Conservation (phyloP, 2,888 invertebrate species). For the Xylota segnis region DNA sequence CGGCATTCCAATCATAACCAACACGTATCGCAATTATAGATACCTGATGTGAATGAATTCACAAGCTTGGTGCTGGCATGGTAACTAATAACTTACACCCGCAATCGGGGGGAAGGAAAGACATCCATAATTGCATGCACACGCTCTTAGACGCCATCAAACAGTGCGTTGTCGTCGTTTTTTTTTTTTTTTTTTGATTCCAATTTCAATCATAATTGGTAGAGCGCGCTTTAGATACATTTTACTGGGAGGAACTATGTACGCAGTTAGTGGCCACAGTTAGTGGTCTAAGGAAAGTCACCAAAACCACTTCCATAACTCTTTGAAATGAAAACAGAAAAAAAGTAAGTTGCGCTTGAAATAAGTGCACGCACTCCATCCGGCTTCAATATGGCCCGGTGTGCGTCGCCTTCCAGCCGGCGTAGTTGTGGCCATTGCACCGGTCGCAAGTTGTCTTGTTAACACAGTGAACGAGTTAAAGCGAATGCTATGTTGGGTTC, state of each 20-base stretch:
- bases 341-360: slow-evolving; percentile 32
- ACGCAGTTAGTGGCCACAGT: background rate
- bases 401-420: background rate
- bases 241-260: background rate
- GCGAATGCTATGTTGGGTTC: slow-evolving; percentile 34
- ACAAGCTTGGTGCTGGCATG: slow-evolving; percentile 11
- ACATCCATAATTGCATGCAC: slow-evolving; percentile 45
- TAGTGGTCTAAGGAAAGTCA: slow-evolving; percentile 38
- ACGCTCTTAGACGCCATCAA: slow-evolving; percentile 7
- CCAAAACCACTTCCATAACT: slow-evolving; percentile 25
- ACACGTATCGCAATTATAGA: slow-evolving; percentile 71
- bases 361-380: slow-evolving; percentile 68
- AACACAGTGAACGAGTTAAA: slow-evolving; percentile 71
- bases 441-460: slow-evolving; percentile 63
- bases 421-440: background rate
- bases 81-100: slow-evolving; percentile 53
- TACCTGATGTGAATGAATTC: slow-evolving; percentile 70
- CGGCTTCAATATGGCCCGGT: slow-evolving; percentile 32
- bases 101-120: slow-evolving; percentile 30
- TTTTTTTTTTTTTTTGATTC: background rate
- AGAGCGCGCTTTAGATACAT: background rate
- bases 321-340: background rate
- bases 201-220: background rate
- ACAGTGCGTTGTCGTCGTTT: background rate
- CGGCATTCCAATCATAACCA: slow-evolving; percentile 56